phyloP scores from a whole-genome alignment of 2,113 vertebrate genomes.

The Pterocles orientalis region DNA sequence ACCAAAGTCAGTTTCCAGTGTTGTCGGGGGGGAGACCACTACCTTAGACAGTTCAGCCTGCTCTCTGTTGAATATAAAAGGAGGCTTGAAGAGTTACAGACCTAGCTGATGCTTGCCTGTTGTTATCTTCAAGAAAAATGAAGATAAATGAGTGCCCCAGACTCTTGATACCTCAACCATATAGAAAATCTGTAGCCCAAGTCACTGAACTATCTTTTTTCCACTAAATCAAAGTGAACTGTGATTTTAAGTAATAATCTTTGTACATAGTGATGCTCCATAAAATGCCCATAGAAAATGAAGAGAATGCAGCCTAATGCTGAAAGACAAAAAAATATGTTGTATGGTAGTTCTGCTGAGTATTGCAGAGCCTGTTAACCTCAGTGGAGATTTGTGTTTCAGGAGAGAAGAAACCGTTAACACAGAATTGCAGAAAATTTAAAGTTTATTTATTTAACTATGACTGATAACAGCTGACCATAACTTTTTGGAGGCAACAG shows the following conservation, averaged over 20 bases:
- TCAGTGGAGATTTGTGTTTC: neutral
- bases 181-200: neutral
- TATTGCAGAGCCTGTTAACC: neutral
- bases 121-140: neutral
- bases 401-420: neutral
- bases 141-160: neutral
- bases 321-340: neutral
- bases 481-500: neutral
- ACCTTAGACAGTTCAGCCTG: neutral
- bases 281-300: neutral
- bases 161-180: neutral
- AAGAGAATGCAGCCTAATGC: neutral
- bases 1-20: neutral
- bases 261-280: neutral
- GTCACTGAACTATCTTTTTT: neutral
- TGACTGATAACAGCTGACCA: neutral
- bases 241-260: neutral
- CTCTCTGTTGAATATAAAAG: neutral
- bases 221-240: neutral
- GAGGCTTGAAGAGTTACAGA: neutral
- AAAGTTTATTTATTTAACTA: neutral
- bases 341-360: neutral
- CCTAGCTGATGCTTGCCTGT: neutral
- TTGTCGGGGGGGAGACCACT: neutral
- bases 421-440: fast-evolving